Base-by-base conservation (phyloP, 1,140 invertebrate genomes). In the Drosophila santomea region DNA sequence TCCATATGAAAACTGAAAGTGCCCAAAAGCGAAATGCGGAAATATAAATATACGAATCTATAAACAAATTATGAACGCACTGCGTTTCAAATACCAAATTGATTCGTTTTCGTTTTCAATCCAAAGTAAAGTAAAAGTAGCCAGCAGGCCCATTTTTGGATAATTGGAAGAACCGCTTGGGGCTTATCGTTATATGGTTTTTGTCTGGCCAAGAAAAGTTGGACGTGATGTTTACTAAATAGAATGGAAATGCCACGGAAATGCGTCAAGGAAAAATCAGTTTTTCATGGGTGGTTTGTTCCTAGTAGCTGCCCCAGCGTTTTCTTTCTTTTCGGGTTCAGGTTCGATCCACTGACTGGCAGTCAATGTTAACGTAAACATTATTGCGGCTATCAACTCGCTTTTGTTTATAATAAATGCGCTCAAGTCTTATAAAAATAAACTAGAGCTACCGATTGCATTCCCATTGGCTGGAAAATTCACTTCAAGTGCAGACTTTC, bases 301-400 rank as follows among this genome's bases (percentile, higher is more conserved):
- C 55, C 48, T 17, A 47, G 2, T 43, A 3, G 12, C 35, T 69
- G 20, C 17, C 28, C n/a, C 8, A 4, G 28, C 11, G 28, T 17
- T 23, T 20, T 17, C 12, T 20, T 45, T 23, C 32, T 32, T 52
- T 51, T 23, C 10, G 44, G 55, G 32, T 69, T 57, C 64, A 69
- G 67, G 64, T 57, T 71, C 64, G 67, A 69, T 69, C 45, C 56
- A 64, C 66, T 51, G 17, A 51, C 72, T 60, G 52, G 58, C 80
- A 86, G 69, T 88, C 83, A 88, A 88, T 88, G 83, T 88, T 89
- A 88, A 66, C 75, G 60, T 82, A 88, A 86, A 86, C 83, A 88
- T 36, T 62, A 50, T 68, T 32, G n/a, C 38, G 61, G 28, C 43
- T 47, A 48, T 58, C 79, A 63, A 28, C 41, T 72, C 11, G n/a